Conservation (phyloP, 1,140 invertebrate species). For the Calliopsis andreniformis region DNA sequence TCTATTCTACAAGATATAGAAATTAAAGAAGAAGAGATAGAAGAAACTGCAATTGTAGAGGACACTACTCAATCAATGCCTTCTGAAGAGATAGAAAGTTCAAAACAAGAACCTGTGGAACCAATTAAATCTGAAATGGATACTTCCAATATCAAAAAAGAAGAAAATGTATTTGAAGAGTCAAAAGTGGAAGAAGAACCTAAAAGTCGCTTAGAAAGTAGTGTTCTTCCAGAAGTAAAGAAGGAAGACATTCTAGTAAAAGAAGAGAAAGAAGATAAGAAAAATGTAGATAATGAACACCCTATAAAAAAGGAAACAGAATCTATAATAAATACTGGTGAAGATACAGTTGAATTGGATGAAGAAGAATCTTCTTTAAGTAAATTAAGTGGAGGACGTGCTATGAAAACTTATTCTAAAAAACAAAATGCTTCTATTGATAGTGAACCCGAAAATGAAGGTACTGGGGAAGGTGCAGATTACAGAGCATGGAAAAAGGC, state of each 20-base stretch:
- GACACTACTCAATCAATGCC: constrained; percentile 12
- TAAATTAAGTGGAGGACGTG: constrained; percentile 73
- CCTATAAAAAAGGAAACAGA: constrained; percentile 77
- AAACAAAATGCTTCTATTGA: constrained; percentile 75
- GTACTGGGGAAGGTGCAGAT: constrained; percentile 84
- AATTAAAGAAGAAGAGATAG: constrained; percentile 58
- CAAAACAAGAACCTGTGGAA: constrained; percentile 45
- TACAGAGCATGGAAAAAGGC: constrained; percentile 94
- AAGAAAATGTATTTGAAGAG: constrained; percentile 48
- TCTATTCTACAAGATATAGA: constrained; percentile 54
- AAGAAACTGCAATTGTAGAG: constrained; percentile 31
- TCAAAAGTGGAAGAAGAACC: constrained; percentile 33
- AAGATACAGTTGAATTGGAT: constrained; percentile 72
- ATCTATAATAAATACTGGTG: constrained; percentile 64
- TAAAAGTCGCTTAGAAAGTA: constrained; percentile 24
- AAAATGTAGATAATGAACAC: constrained; percentile 66
- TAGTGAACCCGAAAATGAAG: constrained; percentile 78
- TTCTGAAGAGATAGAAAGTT: constrained; percentile 27
- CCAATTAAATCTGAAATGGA: constrained; percentile 28
- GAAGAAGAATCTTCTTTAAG: constrained; percentile 77
- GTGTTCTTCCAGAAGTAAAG: constrained; percentile 30
- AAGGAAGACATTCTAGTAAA: constrained; percentile 59
- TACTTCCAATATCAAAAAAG: constrained; percentile 34
- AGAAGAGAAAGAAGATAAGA: constrained; percentile 65
- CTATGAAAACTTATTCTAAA: constrained; percentile 80